Evolutionary conservation across 2,888 invertebrate genomes (phyloP).

Genomic region (Esperia sulphurella): DNA sequence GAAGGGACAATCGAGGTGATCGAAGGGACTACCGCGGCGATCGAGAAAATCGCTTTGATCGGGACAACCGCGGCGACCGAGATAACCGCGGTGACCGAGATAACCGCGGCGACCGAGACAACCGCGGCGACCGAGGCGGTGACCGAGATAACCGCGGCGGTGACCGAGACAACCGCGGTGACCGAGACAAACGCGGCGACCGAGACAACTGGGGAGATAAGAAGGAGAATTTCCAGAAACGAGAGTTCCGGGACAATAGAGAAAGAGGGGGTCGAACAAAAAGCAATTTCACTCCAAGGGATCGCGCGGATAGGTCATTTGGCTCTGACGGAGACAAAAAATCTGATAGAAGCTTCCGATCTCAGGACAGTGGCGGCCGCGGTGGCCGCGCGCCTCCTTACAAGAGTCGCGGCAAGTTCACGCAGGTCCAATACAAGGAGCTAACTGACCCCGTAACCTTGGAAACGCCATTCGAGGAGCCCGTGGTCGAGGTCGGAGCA

Average conservation of each 20-base stretch:
- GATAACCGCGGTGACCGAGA: conserved; percentile 22
- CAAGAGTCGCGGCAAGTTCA: conserved; percentile 51
- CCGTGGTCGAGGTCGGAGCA: conserved; percentile 67
- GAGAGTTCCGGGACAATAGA: conserved; percentile 36
- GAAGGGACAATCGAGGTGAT: conserved; percentile 20
- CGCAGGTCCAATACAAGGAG: conserved; percentile 54
- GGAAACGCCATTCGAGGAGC: conserved; percentile 67
- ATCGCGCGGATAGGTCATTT: conserved; percentile 53
- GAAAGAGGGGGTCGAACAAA: conserved; percentile 36
- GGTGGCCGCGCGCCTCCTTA: conserved; percentile 45
- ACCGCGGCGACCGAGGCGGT: conserved; percentile 19
- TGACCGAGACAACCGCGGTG: conserved; percentile 10
- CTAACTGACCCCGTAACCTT: conserved; percentile 66
- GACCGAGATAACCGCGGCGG: conserved; percentile 20
- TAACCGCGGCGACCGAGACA: conserved; percentile 15
- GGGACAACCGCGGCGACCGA: conserved; percentile 18
- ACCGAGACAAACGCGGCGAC: no score
- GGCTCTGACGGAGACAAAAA: conserved; percentile 45
- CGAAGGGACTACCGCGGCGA: background rate
- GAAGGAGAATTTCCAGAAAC: conserved; percentile 26
- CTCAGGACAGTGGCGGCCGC: conserved; percentile 43
- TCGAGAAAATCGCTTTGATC: conserved; percentile 20
- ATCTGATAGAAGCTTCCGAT: conserved; percentile 49
- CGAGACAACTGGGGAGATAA: conserved; percentile 24
- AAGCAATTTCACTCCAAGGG: conserved; percentile 59